Evolutionary conservation across 2,113 vertebrate species (phyloP), one percentile per base, ranked within the genome.

Genomic region (Pseudorasbora parva): DNA sequence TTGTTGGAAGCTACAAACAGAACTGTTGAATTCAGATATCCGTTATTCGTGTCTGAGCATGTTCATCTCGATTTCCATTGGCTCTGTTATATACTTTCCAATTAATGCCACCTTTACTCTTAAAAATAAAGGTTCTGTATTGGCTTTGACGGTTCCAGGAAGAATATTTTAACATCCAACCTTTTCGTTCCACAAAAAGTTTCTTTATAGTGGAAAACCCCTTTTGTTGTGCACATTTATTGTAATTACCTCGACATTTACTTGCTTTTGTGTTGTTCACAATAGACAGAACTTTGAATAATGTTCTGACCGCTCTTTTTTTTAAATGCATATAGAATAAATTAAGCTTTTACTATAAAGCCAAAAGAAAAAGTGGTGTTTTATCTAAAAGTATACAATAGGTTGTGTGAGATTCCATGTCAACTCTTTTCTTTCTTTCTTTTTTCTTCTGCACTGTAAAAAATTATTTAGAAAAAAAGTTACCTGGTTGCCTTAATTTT

Each of bases 1-100:
- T 3, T 87, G n/a, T 25, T 81, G 25, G 57, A 37, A 57, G 19
- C n/a, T 84, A 56, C 47, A n/a, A n/a, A n/a, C 54, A 27, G 30
- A 88, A 64, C 30, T 41, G 17, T 59, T 43, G 8, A 25, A 43
- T 43, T 23, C 33, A 23, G 41, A 45, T 15, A 54, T 54, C 12
- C 19, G 37, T 25, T 45, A 41, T 45, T 60, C 56, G 0, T 60
- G 56, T 78, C 75, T 10, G n/a, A 43, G n/a, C 75, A 25, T 25
- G 75, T 43, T 43, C 6, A 15, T 9, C 37, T 23, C 25, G n/a
- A 71, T 71, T 45, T 71, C 37, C 11, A 23, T 10, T 71, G 21
- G 3, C 33, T 78, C 1, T 5, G 1, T 37, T 19, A 10, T 66
- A 30, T 10, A 19, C 8, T 33, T 15, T 37, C 4, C n/a, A 14